A percentile compares a stretch with the other conserved stretches of the same genome.
Evolutionary conservation across 2,888 invertebrate genomes (phyloP).

Genomic region (Ochropleura plecta): DNA sequence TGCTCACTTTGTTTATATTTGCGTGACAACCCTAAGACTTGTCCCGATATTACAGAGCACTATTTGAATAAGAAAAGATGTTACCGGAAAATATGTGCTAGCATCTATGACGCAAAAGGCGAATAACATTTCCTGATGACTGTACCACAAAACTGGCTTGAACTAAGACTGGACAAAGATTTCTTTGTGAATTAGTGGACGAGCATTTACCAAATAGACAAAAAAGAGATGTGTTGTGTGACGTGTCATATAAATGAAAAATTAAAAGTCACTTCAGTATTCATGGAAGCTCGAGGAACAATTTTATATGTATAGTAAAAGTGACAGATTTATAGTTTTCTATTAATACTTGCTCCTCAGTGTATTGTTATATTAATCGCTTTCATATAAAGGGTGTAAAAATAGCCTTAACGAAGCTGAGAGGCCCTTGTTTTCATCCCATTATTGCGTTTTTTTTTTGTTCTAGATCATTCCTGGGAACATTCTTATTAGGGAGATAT

Average conservation of each 20-base stretch:
- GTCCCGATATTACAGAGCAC: constrained; percentile 69
- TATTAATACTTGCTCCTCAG: not conserved
- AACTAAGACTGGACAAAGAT: not conserved
- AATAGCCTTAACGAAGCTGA: no score
- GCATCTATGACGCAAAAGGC: constrained; percentile 28
- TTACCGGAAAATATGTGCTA: constrained; percentile 61
- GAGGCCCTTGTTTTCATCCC: no score
- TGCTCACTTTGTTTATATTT: constrained; percentile 79
- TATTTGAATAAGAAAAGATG: constrained; percentile 63
- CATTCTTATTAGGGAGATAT: no score
- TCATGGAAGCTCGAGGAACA: constrained; percentile 11
- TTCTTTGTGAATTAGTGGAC: constrained; percentile 18
- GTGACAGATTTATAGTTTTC: not conserved
- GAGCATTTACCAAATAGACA: constrained; percentile 17
- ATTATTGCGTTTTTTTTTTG: no score
- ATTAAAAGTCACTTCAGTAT: constrained; percentile 19
- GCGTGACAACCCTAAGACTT: constrained; percentile 69
- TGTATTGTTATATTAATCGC: not conserved
- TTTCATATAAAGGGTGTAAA: no score
- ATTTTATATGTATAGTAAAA: not conserved
- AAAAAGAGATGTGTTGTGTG: not conserved
- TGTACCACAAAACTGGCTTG: not conserved
- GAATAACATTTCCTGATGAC: constrained; percentile 18
- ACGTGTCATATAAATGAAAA: constrained; percentile 24
- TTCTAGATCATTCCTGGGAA: no score